Conservation (phyloP, 92 coral and sea anemone genomes). For the Isaurus tuberculatus region DNA sequence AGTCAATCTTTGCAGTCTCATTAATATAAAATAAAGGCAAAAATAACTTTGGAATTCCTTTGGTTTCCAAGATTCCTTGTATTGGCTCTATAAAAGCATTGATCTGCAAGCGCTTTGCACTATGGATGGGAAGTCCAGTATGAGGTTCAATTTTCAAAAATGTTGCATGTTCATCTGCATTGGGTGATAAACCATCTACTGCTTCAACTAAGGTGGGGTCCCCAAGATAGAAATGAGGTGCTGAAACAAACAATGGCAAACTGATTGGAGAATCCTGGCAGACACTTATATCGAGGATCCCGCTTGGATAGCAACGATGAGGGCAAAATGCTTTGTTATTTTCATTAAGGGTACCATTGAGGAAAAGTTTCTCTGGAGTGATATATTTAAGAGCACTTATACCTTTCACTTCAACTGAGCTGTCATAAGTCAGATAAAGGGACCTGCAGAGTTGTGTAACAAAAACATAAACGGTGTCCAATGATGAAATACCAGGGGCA, state of each 20-base stretch:
- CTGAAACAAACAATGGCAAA: constrained; percentile 84
- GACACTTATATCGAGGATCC: constrained; percentile 82
- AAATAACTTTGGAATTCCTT: constrained; percentile 61
- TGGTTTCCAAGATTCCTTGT: constrained; percentile 53
- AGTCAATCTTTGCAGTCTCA: constrained; percentile 77
- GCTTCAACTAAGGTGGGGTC: constrained; percentile 62
- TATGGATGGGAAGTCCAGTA: constrained; percentile 80
- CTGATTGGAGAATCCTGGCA: constrained; percentile 79
- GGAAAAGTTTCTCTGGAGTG: constrained; percentile 70
- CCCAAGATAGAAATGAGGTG: constrained; percentile 94
- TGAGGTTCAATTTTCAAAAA: constrained; percentile 82
- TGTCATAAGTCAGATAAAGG: constrained; percentile 65
- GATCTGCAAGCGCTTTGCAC: constrained; percentile 83
- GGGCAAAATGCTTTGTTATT: constrained; percentile 87
- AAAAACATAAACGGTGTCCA: constrained; percentile 80
- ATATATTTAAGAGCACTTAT: constrained; percentile 72
- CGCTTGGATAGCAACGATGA: constrained; percentile 79
- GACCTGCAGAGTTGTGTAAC: constrained; percentile 89
- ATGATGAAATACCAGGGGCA: constrained; percentile 69
- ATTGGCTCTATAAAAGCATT: constrained; percentile 80
- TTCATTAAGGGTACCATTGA: constrained; percentile 71
- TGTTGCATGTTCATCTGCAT: constrained; percentile 84
- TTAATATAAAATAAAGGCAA: constrained; percentile 83
- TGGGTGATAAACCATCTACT: constrained; percentile 81
- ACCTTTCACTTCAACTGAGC: constrained; percentile 52